phyloP scores from a whole-genome alignment of 64 coral and sea anemone species.

The Stichodactyla mertensii region DNA sequence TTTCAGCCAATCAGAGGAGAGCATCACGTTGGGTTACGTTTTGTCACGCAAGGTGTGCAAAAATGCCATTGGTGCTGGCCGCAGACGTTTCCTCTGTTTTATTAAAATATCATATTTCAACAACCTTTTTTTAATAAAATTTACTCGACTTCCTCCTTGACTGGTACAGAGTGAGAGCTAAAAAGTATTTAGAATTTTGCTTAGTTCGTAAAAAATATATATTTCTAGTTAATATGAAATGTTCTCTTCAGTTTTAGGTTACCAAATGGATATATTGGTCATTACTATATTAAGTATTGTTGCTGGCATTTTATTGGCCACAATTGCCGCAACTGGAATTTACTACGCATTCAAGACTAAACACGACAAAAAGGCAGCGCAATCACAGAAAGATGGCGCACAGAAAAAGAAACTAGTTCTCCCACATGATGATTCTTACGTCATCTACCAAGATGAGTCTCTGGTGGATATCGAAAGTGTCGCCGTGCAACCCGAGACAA shows the following conservation, averaged over 20 bases:
- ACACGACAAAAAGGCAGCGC: slow-evolving; percentile 26
- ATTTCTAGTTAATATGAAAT: neutral
- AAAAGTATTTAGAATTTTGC: too few relatives aligned
- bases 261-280: slow-evolving; percentile 46
- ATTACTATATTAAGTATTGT: slow-evolving; percentile 63
- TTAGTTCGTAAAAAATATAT: too few relatives aligned
- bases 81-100: too few relatives aligned
- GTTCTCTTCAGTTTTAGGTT: neutral
- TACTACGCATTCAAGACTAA: slow-evolving; percentile 67
- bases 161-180: too few relatives aligned
- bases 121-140: too few relatives aligned
- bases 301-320: slow-evolving; percentile 67
- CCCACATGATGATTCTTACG: slow-evolving; percentile 19
- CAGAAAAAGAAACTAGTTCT: slow-evolving; percentile 37
- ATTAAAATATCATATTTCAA: too few relatives aligned
- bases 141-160: too few relatives aligned
- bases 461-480: slow-evolving; percentile 76
- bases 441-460: slow-evolving; percentile 57
- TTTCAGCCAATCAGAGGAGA: too few relatives aligned
- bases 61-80: too few relatives aligned
- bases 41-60: too few relatives aligned
- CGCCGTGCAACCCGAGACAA: slow-evolving; percentile 74
- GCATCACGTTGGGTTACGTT: too few relatives aligned
- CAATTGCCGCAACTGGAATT: slow-evolving; percentile 70
- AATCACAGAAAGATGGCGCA: neutral